A percentile compares a stretch with the other conserved stretches of the same genome.
phyloP scores from a whole-genome alignment of 1,140 invertebrate species.

The Drosophila miranda region DNA sequence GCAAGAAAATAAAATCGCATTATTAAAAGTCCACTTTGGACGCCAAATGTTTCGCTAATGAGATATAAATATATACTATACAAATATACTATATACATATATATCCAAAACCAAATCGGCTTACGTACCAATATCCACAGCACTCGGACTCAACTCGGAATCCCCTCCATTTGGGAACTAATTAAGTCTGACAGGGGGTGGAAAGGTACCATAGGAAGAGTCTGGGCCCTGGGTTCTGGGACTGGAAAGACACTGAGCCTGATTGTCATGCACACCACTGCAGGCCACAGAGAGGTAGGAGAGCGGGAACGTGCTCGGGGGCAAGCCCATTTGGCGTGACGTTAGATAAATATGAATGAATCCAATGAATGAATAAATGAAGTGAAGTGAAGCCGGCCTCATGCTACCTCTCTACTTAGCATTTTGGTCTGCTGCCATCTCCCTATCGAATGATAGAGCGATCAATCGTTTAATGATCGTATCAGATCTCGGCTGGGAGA shows the following conservation, averaged over 20 bases:
- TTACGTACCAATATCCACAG: slow-evolving; percentile 24
- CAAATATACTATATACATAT: background rate
- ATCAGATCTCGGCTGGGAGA: background rate
- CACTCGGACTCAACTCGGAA: background rate
- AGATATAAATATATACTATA: slow-evolving; percentile 26
- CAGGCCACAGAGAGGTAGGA: slow-evolving; percentile 15
- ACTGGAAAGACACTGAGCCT: slow-evolving; percentile 3
- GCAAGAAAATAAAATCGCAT: slow-evolving; percentile 68
- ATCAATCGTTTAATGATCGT: slow-evolving; percentile 6
- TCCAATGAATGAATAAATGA: slow-evolving; percentile 48
- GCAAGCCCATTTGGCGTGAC: slow-evolving; percentile 26
- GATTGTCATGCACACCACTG: slow-evolving; percentile 57
- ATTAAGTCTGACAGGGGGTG: slow-evolving; percentile 22
- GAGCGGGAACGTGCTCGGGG: background rate
- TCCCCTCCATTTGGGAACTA: slow-evolving; percentile 39
- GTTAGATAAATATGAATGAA: slow-evolving; percentile 43
- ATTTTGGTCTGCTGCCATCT: slow-evolving; percentile 27
- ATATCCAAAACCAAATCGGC: slow-evolving; percentile 25
- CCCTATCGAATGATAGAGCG: background rate
- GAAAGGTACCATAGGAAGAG: background rate
- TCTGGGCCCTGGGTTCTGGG: background rate
- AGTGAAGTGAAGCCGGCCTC: slow-evolving; percentile 4
- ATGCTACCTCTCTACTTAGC: slow-evolving; percentile 15
- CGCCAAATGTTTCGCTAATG: slow-evolving; percentile 59
- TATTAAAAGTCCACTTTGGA: slow-evolving; percentile 48